Conservation (phyloP, 2,113 vertebrate species). For the Dipodomys spectabilis region DNA sequence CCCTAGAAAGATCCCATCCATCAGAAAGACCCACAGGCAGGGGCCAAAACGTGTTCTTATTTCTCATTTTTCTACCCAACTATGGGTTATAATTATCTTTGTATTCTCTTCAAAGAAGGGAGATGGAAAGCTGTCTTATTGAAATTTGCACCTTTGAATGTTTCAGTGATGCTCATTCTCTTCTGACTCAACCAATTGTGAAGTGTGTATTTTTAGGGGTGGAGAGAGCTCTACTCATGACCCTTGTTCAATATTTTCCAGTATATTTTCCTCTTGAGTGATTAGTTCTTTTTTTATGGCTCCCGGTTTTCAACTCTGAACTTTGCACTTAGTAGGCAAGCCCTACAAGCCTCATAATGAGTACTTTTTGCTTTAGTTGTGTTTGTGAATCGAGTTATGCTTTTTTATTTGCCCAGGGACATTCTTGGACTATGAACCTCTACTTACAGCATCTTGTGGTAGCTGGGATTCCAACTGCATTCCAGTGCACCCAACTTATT, state of each 20-base stretch:
- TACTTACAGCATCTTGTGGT: too few species aligned
- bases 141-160: background rate
- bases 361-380: too few species aligned
- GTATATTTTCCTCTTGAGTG: background rate
- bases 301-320: too few species aligned
- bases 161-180: background rate
- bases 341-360: too few species aligned
- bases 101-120: background rate
- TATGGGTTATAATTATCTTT: background rate
- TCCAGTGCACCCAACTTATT: too few species aligned
- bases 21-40: background rate
- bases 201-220: background rate
- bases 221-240: background rate
- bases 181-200: background rate
- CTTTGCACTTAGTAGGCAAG: too few species aligned
- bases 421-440: too few species aligned
- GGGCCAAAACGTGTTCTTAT: background rate
- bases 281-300: too few species aligned
- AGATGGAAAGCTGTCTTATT: background rate
- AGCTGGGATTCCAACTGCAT: too few species aligned
- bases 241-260: background rate
- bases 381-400: too few species aligned
- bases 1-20: background rate
- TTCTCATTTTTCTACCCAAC: background rate
- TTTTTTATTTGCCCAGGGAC: too few species aligned